Evolutionary conservation across 2,113 vertebrate species (phyloP).

Genomic region (Choloepus hoffmanni): DNA sequence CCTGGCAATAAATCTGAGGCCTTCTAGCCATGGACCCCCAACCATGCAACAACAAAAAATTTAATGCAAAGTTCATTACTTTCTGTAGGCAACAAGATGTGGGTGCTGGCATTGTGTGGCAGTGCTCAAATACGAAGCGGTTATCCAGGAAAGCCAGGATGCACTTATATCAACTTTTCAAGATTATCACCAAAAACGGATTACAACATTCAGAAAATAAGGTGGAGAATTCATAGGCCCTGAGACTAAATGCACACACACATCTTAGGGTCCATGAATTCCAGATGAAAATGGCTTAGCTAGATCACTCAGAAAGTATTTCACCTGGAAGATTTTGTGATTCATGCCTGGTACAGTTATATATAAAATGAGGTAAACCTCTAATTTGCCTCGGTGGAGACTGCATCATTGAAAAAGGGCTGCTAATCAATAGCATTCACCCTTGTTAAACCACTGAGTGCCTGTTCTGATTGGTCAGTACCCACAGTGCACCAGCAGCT

Average conservation of each 20-base stretch:
- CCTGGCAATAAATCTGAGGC: background rate
- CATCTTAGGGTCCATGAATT: background rate
- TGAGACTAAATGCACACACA: background rate
- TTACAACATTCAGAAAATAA: background rate
- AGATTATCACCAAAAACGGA: background rate
- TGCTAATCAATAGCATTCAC: background rate
- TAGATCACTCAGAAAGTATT: background rate
- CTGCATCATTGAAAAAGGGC: background rate
- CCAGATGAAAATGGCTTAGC: background rate
- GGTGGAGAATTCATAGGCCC: background rate
- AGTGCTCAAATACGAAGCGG: background rate
- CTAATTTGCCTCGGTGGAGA: background rate
- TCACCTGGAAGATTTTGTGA: background rate
- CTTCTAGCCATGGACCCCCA: background rate
- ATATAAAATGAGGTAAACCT: background rate
- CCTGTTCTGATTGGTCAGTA: background rate
- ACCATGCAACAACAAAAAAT: background rate
- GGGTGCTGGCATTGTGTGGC: background rate
- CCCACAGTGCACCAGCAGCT: background rate
- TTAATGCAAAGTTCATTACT: background rate
- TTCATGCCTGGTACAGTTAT: background rate
- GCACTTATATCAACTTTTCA: background rate
- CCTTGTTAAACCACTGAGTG: background rate
- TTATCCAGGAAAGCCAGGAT: background rate
- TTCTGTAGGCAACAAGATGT: background rate